Base-by-base conservation (phyloP, 2,888 invertebrate species). In the Sesia apiformis region DNA sequence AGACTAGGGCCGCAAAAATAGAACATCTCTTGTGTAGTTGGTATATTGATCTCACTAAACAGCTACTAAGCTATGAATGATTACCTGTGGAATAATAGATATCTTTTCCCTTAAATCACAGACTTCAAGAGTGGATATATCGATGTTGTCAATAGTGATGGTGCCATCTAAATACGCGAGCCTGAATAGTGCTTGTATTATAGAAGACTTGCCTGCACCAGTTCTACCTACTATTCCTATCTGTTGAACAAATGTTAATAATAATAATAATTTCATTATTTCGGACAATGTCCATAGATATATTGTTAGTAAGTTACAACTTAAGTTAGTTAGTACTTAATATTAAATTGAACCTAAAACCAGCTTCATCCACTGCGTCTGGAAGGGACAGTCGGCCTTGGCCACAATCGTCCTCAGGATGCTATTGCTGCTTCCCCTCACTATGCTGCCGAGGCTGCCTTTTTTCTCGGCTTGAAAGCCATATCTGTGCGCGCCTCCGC, bases 201-300 rank as follows among this genome's bases (percentile, higher is more conserved):
- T 79, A 1, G 94, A 93, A 1, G 93, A 93, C 68, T 95, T 93
- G 0, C 93, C 93, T 1, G 93, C 93, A 2, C 93, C 93, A 0
- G 93, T 93, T 63, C 93, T 78, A 0, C 93, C 93, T 3, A 94
- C 93, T 43, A 94, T 92, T 1, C 93, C 94, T 40, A 94, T 80
- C 92, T 88, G 58, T 40, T 7, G 39, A 52, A 50, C 7, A 50
- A 50, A 50, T 50, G 43, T 43, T n/a, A 42, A 7, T 42, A 7
- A 7, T 42, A 42, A 42, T 42, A 42, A 42, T 49, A 3, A 49
- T n/a, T 49, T 49, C 5, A 3, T 4, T n/a, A 49, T 49, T 49
- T 49, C 23, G 23, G 23, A 23, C 42, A 7, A 2, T 42, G 42
- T 42, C 7, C 42, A 42, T 6, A 42, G 6, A 42, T 42, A 42